Evolutionary conservation across 2,797 vertebrate genomes (phyloP), one percentile per base, ranked within the genome.

Genomic region (Pseudomugil tenellus): DNA sequence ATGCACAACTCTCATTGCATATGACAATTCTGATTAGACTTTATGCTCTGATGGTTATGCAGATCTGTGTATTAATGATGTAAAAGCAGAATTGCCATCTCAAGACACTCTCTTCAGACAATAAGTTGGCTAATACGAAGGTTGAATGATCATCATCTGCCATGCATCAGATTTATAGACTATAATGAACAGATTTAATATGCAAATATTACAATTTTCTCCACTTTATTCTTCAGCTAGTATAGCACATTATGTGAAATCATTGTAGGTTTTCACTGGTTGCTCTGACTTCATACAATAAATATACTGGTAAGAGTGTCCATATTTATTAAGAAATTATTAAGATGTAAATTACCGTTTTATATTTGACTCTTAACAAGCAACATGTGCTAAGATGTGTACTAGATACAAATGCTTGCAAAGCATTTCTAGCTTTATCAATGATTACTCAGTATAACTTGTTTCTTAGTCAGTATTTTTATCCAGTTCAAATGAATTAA

Each of bases 1-100:
- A 61, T 64, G 67, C 85, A 26, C 11, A 10, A 48, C 79, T 75
- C 67, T 75, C 60, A 53, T 70, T 72, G 74, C 58, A 53, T 54
- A 73, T 72, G 70, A 81, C 79, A 51, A 67, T 70, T 87, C 60
- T 84, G 77, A 90, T 90, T 84, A 88, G 77, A 87, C 84, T 69
- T 80, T 56, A 64, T 63, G 80, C 85, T 84, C 80, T 46, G 58
- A 71, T 76, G 65, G 35, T 56, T 70, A 6, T 43, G 63, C 63
- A 60, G 62, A 81, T 79, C 26, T 73, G 61, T 73, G 29, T 69
- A 72, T 84, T 88, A 74, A 79, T 79, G 77, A 82, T 69, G 32
- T 66, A 71, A 65, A 56, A 43, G 52, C 70, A 64, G 32, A 39
- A 56, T 56, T 76, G 62, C 68, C 58, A 53, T 83, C 82, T 79